Evolutionary conservation across 2,888 invertebrate genomes (phyloP).

Genomic region (Drymonia ruficornis): DNA sequence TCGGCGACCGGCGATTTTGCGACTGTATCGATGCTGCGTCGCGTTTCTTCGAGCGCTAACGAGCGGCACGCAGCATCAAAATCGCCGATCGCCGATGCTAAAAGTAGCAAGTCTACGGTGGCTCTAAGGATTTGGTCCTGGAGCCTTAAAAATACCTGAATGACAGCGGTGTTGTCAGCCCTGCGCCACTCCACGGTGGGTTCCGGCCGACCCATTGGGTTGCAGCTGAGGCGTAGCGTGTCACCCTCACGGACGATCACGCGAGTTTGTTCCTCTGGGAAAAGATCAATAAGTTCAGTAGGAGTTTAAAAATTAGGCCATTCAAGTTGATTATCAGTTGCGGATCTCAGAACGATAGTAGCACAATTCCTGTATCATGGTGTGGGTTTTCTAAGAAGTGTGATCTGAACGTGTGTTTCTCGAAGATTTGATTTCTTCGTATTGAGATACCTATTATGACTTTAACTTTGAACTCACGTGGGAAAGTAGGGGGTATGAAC

Average conservation of each 20-base stretch:
- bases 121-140: no score
- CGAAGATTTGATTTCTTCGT: no score
- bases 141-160: constrained; percentile 54
- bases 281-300: neutral
- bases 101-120: no score
- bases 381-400: no score
- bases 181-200: constrained; percentile 92
- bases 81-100: no score
- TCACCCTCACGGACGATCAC: constrained; percentile 92
- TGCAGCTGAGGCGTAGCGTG: constrained; percentile 92
- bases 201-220: constrained; percentile 90
- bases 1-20: no score
- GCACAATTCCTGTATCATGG: neutral
- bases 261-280: constrained; percentile 79
- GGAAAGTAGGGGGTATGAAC: constrained; percentile 94
- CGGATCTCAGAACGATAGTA: neutral
- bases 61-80: no score
- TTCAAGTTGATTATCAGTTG: neutral
- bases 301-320: no score
- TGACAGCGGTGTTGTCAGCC: constrained; percentile 83
- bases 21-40: no score
- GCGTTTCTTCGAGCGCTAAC: no score
- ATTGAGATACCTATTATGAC: neutral
- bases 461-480: constrained; percentile 62
- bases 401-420: no score